phyloP scores from a whole-genome alignment of 1,140 invertebrate species.

The Hyphantria cunea region DNA sequence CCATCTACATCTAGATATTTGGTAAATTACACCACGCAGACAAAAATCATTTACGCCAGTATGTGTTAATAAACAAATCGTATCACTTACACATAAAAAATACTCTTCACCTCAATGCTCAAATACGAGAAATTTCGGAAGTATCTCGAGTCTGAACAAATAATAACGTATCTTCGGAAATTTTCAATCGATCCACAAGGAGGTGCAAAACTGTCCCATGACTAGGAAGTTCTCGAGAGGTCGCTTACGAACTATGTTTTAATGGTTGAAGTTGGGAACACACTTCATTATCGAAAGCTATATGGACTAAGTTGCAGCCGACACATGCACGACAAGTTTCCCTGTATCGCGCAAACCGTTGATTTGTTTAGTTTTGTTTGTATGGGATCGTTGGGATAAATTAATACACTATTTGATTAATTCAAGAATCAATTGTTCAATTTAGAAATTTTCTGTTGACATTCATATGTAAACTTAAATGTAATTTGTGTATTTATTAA shows the following conservation, averaged over 20 bases:
- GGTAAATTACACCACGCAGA: too few relatives aligned
- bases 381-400: background rate
- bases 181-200: too few relatives aligned
- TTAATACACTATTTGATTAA: background rate
- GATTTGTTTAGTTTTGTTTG: conserved; percentile 3
- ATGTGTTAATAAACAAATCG: too few relatives aligned
- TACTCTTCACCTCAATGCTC: too few relatives aligned
- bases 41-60: too few relatives aligned
- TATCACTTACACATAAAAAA: too few relatives aligned
- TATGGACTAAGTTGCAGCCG: conserved; percentile 8
- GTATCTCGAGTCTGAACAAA: background rate
- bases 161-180: background rate
- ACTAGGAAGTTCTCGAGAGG: background rate
- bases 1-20: too few relatives aligned
- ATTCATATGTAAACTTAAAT: too few relatives aligned
- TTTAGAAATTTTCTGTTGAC: background rate
- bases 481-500: background rate
- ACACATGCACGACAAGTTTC: background rate
- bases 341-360: background rate
- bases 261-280: conserved; percentile 36
- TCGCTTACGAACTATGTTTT: conserved; percentile 33
- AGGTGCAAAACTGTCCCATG: background rate
- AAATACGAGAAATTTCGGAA: too few relatives aligned
- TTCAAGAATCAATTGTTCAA: background rate
- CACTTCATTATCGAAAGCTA: conserved; percentile 35